A percentile compares a stretch with the other conserved stretches of the same genome.
Evolutionary conservation across 1,140 invertebrate species (phyloP).

Genomic region (Pogonus chalceus): DNA sequence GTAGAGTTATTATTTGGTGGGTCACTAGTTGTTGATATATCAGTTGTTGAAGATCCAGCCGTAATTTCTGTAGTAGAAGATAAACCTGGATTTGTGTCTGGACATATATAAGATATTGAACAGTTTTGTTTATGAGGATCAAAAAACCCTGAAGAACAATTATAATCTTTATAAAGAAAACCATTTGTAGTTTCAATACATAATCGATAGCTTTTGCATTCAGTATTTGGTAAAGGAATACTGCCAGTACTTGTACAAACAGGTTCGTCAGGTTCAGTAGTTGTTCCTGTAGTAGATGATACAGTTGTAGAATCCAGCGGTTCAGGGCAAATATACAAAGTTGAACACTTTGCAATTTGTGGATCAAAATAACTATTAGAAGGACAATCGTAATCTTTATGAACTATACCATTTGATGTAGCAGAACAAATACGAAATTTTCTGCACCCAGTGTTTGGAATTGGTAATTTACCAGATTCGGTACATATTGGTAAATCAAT

Average conservation of each 20-base stretch:
- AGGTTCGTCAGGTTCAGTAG: not conserved
- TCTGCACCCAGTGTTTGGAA: not conserved
- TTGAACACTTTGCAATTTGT: not conserved
- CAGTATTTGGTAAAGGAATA: no score
- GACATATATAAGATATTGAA: no score
- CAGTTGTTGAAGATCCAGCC: no score
- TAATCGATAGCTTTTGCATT: no score
- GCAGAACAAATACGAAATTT: not conserved
- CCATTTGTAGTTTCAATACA: no score
- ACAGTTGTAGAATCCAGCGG: not conserved
- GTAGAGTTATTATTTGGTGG: not conserved
- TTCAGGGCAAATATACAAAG: not conserved
- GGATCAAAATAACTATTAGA: not conserved
- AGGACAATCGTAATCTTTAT: not conserved
- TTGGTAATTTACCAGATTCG: not conserved
- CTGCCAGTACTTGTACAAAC: not conserved
- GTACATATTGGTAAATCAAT: not conserved
- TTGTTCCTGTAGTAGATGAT: not conserved
- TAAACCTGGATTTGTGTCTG: no score
- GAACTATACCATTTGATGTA: not conserved
- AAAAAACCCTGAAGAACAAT: no score
- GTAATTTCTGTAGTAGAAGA: no score
- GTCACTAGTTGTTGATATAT: no score
- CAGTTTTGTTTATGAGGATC: no score
- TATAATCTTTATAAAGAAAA: no score